Evolutionary conservation across 2,888 invertebrate genomes (phyloP), one percentile per base, ranked within the genome.

Genomic region (Ennomos quercinarius): DNA sequence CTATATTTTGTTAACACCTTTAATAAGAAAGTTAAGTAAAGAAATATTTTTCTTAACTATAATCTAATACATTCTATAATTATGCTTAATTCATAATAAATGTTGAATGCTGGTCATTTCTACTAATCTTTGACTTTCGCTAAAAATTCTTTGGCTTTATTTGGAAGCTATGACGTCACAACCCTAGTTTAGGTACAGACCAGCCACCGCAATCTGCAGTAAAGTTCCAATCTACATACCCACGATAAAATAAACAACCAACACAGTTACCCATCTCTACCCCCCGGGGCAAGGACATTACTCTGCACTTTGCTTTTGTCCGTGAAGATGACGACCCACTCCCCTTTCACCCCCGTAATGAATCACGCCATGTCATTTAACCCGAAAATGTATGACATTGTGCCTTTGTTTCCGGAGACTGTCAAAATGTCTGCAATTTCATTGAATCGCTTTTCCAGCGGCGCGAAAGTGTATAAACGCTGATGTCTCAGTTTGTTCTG

Each of bases 291-390:
- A 34, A 45, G 42, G 43, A 66, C 65, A 64, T 70, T 68, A 67
- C 64, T 68, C 54, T 64, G 64, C 68, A 68, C 61, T 67, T 64
- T 65, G 52, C 63, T 56, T 63, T 65, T 65, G 61, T 62, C 58
- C 53, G 51, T 54, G 54, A 62, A 60, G 48, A 63, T 47, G 43
- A 47, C 39, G 27, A 45, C 35, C 56, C 48, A 41, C 40, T 54
- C 38, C 56, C 50, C 27, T 27, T 41, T 34, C 27, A 36, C 41
- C 40, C 27, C 40, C 38, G 61, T 66, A 65, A 71, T 71, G 66
- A 68, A 69, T 66, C 71, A 63, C 63, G 66, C 57, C 58, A 57
- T 61, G 64, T 68, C 66, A 67, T 67, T 68, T 69, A 67, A 63
- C 68, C 62, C 53, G 38, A 57, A 61, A 68, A 68, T 52, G 61